Evolutionary conservation across 2,113 vertebrate species (phyloP).

Genomic region (Syngnathus floridae): DNA sequence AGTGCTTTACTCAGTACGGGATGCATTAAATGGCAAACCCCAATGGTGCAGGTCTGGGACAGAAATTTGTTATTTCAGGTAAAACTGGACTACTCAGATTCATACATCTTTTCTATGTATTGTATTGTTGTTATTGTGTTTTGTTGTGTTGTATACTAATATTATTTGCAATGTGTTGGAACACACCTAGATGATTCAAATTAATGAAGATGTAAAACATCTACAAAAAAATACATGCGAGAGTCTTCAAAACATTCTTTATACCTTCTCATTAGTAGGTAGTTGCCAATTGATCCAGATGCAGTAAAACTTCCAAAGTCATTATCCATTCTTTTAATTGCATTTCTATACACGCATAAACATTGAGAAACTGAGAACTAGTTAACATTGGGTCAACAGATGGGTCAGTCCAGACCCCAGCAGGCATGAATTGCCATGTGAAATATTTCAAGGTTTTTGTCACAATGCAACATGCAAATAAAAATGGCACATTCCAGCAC

Average conservation of each 20-base stretch:
- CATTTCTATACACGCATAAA: background rate
- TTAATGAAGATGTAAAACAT: no score
- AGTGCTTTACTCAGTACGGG: conserved; percentile 84
- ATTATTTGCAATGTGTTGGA: background rate
- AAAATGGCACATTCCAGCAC: background rate
- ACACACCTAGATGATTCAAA: background rate
- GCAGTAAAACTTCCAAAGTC: background rate
- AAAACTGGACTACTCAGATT: conserved; percentile 34
- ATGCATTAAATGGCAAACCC: conserved; percentile 81
- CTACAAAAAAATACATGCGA: no score
- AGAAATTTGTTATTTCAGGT: conserved; percentile 93
- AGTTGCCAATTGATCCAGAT: background rate
- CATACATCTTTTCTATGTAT: background rate
- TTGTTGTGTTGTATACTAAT: background rate
- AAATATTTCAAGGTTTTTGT: background rate
- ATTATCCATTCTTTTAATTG: background rate
- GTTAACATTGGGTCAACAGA: background rate
- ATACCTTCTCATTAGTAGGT: background rate
- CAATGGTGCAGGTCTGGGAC: conserved; percentile 79
- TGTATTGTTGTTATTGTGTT: no score
- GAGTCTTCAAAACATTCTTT: no score
- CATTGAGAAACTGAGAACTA: background rate
- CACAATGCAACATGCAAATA: background rate
- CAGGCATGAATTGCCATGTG: background rate
- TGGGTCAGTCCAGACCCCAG: background rate